Evolutionary conservation across 1,140 invertebrate genomes (phyloP).

Genomic region (Drosophila ananassae): DNA sequence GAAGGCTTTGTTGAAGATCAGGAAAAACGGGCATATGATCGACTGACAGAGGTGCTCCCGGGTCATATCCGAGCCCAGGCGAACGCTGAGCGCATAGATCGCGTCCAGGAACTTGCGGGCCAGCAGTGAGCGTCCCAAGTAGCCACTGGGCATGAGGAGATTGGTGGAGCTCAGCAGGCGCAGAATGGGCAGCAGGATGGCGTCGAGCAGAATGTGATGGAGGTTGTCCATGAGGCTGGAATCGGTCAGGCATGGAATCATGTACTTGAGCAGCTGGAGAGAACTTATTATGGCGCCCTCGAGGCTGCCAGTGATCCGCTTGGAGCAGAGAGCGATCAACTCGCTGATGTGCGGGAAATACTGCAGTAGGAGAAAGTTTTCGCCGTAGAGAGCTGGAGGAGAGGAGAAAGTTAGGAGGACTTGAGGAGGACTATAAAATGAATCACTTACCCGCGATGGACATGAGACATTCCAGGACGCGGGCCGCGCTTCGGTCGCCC

Average conservation of each 20-base stretch:
- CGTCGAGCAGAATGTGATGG: slow-evolving; percentile 89
- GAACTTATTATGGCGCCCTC: slow-evolving; percentile 96
- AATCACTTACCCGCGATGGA: slow-evolving; percentile 87
- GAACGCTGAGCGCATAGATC: slow-evolving; percentile 90
- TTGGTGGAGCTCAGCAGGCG: slow-evolving; percentile 89
- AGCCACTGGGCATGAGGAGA: slow-evolving; percentile 91
- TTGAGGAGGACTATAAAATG: too few relatives aligned
- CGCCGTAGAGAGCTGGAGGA: slow-evolving; percentile 56
- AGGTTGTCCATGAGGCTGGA: slow-evolving; percentile 93
- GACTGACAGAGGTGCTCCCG: slow-evolving; percentile 90
- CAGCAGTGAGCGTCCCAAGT: slow-evolving; percentile 88
- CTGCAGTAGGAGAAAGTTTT: slow-evolving; percentile 93
- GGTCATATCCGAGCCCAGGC: slow-evolving; percentile 94
- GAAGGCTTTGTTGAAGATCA: slow-evolving; percentile 93
- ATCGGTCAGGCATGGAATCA: slow-evolving; percentile 93
- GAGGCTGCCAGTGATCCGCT: slow-evolving; percentile 91
- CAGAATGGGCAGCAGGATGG: slow-evolving; percentile 91
- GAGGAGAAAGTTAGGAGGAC: not conserved
- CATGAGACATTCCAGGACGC: slow-evolving; percentile 94
- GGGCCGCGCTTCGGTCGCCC: slow-evolving; percentile 92
- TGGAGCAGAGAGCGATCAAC: slow-evolving; percentile 89
- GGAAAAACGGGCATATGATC: slow-evolving; percentile 90
- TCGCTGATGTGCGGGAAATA: slow-evolving; percentile 97
- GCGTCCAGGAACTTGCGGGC: slow-evolving; percentile 92
- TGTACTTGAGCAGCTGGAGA: slow-evolving; percentile 91